Percentiles rank a stretch among this genome's conserved stretches.
Conservation (phyloP, 2,888 invertebrate genomes). For the Argyresthia goedartella region DNA sequence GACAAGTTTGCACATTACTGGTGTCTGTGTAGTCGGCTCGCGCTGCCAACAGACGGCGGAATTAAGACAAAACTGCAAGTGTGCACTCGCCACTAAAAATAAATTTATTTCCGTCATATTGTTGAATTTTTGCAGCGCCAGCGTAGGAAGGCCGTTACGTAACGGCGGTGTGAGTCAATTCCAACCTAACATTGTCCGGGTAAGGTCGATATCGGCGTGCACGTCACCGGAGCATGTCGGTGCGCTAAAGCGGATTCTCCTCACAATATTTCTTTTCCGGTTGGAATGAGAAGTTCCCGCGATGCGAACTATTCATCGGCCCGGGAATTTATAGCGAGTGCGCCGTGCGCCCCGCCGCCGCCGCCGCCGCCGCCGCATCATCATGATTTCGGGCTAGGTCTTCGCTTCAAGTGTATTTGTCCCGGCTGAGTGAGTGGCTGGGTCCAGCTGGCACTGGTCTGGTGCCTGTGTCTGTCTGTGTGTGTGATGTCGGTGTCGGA, state of each 20-base stretch:
- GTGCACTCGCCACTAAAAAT: neutral
- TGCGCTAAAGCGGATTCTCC: conserved; percentile 26
- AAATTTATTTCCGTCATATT: conserved; percentile 25
- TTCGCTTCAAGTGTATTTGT: too few species aligned
- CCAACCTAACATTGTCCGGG: neutral
- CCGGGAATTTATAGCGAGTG: too few species aligned
- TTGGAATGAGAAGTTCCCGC: conserved; percentile 25
- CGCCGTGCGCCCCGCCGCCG: too few species aligned
- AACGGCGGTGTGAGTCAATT: neutral
- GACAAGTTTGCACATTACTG: neutral
- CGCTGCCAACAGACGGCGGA: neutral
- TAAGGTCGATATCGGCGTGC: neutral
- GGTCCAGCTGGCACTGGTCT: too few species aligned
- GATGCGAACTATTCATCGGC: neutral
- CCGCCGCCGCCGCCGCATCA: too few species aligned
- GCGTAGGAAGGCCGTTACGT: conserved; percentile 8
- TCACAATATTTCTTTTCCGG: conserved; percentile 38
- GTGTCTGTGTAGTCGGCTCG: neutral
- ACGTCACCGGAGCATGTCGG: neutral
- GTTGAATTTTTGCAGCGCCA: conserved; percentile 17
- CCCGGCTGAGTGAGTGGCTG: too few species aligned
- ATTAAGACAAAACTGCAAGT: neutral
- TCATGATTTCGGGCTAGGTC: too few species aligned
- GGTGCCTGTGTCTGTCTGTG: too few species aligned
- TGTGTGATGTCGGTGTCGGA: too few species aligned